phyloP scores from a whole-genome alignment of 2,797 vertebrate species.

The Pipistrellus pygmaeus region DNA sequence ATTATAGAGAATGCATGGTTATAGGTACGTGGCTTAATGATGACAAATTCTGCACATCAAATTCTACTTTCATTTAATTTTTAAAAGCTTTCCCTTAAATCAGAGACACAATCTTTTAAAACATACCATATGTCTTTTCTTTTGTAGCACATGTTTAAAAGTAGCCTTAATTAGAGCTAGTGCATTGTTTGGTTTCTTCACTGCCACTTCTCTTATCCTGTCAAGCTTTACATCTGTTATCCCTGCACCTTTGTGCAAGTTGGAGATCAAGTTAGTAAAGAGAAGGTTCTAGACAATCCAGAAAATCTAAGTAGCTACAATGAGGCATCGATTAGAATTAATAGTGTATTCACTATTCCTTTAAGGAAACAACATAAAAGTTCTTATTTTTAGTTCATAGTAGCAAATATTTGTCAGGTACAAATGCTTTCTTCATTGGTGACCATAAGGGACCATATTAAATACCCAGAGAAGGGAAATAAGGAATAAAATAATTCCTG shows the following conservation, averaged over 20 bases:
- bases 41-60: conserved; percentile 68
- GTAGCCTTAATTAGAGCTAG: conserved; percentile 60
- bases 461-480: neutral
- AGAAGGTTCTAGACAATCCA: neutral
- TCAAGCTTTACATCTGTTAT: neutral
- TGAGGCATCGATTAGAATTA: neutral
- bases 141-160: conserved; percentile 65
- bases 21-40: conserved; percentile 79
- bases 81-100: conserved; percentile 66
- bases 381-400: neutral
- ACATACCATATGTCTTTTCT: conserved; percentile 59
- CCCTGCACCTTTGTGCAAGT: neutral
- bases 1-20: conserved; percentile 76
- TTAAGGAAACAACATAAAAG: conserved; percentile 6
- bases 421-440: neutral
- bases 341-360: neutral
- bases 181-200: conserved; percentile 45
- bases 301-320: neutral
- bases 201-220: neutral
- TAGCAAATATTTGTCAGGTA: neutral
- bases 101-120: conserved; percentile 74
- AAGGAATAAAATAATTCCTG: neutral
- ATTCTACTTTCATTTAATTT: conserved; percentile 60
- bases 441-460: neutral
- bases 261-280: neutral